phyloP scores from a whole-genome alignment of 2,797 vertebrate genomes.

The Momotus momota region DNA sequence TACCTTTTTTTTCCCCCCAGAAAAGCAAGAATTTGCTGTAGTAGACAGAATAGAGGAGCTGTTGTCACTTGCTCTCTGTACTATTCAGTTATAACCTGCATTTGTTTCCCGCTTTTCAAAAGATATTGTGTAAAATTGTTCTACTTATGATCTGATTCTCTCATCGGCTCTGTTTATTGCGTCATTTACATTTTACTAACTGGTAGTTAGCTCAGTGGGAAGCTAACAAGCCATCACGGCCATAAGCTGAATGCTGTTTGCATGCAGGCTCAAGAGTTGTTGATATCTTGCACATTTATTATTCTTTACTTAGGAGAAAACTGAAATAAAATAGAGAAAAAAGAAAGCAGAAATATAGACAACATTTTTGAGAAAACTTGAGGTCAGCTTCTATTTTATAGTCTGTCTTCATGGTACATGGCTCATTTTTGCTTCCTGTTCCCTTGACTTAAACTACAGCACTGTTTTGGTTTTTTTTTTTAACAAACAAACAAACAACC shows the following conservation, averaged over 20 bases:
- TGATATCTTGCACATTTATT: background rate
- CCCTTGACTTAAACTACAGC: background rate
- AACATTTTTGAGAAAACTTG: background rate
- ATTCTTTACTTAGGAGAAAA: background rate
- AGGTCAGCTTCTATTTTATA: background rate
- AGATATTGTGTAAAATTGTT: background rate
- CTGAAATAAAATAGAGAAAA: background rate
- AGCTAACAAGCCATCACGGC: background rate
- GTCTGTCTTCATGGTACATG: background rate
- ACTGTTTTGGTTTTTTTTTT: background rate
- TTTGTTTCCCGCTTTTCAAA: background rate
- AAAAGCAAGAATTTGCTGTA: background rate
- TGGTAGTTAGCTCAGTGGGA: conserved; percentile 22
- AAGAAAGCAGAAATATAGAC: background rate
- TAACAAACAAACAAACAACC: background rate
- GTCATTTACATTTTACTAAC: conserved; percentile 32
- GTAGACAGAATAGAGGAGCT: background rate
- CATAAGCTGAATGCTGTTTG: background rate
- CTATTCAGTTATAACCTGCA: background rate
- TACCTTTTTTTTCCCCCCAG: background rate
- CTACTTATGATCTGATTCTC: background rate
- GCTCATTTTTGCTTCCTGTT: background rate
- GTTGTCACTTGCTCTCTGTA: background rate
- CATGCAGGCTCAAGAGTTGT: background rate
- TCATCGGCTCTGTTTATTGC: background rate